Conservation (phyloP, 1,140 invertebrate genomes). For the Dinothrombium tinctorium region DNA sequence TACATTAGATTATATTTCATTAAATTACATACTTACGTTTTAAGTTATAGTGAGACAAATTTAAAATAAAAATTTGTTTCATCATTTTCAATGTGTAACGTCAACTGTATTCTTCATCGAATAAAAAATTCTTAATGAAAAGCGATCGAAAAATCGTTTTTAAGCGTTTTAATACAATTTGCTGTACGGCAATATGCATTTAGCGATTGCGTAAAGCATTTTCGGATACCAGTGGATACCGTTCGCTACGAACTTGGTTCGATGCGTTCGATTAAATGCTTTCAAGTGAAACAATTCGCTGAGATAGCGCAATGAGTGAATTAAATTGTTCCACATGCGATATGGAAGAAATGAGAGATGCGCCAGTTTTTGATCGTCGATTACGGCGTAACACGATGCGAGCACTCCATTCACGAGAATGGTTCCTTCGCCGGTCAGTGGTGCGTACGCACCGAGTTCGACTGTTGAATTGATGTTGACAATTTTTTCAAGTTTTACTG, state of each 20-base stretch:
- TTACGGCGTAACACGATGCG: slow-evolving; percentile 78
- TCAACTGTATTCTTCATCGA: no score
- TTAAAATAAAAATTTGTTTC: no score
- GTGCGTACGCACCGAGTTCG: slow-evolving; percentile 55
- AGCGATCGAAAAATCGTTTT: no score
- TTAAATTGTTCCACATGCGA: slow-evolving; percentile 22
- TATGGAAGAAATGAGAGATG: slow-evolving; percentile 59
- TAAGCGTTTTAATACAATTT: no score
- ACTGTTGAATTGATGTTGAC: slow-evolving; percentile 29
- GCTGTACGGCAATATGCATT: slow-evolving; percentile 44
- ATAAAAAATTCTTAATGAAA: no score
- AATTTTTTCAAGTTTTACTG: slow-evolving; percentile 31
- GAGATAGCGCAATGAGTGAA: not conserved
- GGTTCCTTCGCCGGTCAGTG: slow-evolving; percentile 61
- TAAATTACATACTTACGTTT: no score
- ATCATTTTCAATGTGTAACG: no score
- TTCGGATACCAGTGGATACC: slow-evolving; percentile 71
- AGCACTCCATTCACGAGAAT: slow-evolving; percentile 69
- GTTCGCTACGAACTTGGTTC: not conserved
- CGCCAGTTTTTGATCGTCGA: slow-evolving; percentile 56
- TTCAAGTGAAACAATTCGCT: not conserved
- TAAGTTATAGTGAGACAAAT: no score
- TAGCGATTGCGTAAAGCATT: slow-evolving; percentile 41
- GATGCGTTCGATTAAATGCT: not conserved
- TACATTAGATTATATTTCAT: no score